Evolutionary conservation across 1,140 invertebrate species (phyloP).

Genomic region (Aphidius gifuensis): DNA sequence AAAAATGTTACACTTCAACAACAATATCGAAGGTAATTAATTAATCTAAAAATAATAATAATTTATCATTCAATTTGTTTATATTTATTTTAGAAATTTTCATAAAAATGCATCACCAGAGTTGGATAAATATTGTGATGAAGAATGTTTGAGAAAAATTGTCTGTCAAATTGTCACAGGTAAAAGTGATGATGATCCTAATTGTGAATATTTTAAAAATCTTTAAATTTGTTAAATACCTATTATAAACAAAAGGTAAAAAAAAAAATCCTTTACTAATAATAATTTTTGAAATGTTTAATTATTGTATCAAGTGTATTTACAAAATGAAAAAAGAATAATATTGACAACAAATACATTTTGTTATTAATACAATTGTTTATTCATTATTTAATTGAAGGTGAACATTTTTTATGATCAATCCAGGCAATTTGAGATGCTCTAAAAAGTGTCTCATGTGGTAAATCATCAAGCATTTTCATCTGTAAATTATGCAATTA

Average conservation of each 20-base stretch:
- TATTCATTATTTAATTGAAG: background rate
- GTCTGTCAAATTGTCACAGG: slow-evolving; percentile 61
- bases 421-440: slow-evolving; percentile 47
- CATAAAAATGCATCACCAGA: slow-evolving; percentile 61
- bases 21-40: slow-evolving; percentile 45
- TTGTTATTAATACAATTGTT: background rate
- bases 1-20: slow-evolving; percentile 41
- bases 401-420: background rate
- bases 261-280: background rate
- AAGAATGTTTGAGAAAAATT: slow-evolving; percentile 57
- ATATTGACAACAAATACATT: background rate
- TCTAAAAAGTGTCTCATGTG: slow-evolving; percentile 45
- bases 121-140: slow-evolving; percentile 55
- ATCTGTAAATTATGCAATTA: slow-evolving; percentile 40
- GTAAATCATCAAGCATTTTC: slow-evolving; percentile 47
- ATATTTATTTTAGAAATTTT: slow-evolving; percentile 35
- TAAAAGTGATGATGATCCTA: slow-evolving; percentile 53
- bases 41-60: background rate
- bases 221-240: background rate
- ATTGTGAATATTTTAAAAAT: slow-evolving; percentile 56
- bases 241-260: background rate
- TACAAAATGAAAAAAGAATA: background rate
- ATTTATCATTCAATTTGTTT: background rate
- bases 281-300: background rate
- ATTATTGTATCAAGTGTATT: background rate